A percentile compares a stretch with the other conserved stretches of the same genome.
Conservation (phyloP, 2,888 invertebrate species). For the Coelopa pilipes region DNA sequence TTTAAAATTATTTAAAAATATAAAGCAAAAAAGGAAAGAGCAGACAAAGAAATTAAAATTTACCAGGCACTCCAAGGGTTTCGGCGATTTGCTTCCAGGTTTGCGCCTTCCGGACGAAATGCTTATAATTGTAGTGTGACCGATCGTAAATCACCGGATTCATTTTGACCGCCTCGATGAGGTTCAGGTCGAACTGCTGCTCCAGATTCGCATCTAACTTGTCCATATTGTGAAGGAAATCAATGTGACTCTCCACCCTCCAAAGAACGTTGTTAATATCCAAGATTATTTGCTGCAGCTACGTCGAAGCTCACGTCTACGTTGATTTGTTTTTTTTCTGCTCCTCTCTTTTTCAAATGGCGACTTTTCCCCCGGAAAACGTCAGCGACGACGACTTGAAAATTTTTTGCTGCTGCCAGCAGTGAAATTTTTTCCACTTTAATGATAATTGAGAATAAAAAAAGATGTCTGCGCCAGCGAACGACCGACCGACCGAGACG, state of each 20-base stretch:
- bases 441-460: conserved; percentile 36
- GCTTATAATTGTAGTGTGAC: conserved; percentile 62
- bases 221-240: conserved; percentile 10
- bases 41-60: conserved; percentile 41
- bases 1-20: background rate
- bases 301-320: conserved; percentile 34
- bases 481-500: conserved; percentile 36
- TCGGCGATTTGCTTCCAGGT: conserved; percentile 63
- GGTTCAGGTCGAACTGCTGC: conserved; percentile 62
- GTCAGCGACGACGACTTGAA: conserved; percentile 37
- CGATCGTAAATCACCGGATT: conserved; percentile 64
- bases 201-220: conserved; percentile 63
- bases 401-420: conserved; percentile 57
- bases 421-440: conserved; percentile 51
- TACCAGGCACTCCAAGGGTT: conserved; percentile 62
- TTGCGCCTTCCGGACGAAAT: conserved; percentile 62
- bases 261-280: conserved; percentile 22
- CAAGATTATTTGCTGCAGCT: conserved; percentile 26
- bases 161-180: conserved; percentile 62
- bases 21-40: background rate
- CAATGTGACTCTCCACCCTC: background rate
- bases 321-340: conserved; percentile 17
- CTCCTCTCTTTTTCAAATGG: conserved; percentile 26
- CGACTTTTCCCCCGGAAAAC: conserved; percentile 36
- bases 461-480: conserved; percentile 21